Percentiles rank a stretch among this genome's conserved stretches.
These are phyloP conservation scores for Ferrisia virgata DNA, from an alignment of 2,888 invertebrate genomes.

Conservation along the genomic window DNA sequence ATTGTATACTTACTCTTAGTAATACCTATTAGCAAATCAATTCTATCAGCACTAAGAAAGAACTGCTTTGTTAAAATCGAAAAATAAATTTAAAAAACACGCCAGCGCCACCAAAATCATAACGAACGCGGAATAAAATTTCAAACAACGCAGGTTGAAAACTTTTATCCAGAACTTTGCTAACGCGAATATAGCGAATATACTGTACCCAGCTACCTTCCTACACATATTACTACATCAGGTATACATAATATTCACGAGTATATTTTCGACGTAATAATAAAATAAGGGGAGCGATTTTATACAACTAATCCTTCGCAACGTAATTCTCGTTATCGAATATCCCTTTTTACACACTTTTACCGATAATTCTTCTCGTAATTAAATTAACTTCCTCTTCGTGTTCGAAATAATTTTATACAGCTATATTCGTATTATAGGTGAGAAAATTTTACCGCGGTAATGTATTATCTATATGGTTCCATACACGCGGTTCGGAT, in stretches of 20 bases:
- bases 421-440: too few species aligned
- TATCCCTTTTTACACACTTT: not conserved
- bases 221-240: too few species aligned
- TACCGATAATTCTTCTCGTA: not conserved
- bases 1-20: too few species aligned
- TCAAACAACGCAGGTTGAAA: not conserved
- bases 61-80: too few species aligned
- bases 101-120: not conserved
- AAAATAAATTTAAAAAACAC: not conserved
- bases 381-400: not conserved
- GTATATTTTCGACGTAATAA: not conserved
- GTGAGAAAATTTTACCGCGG: not conserved
- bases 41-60: too few species aligned
- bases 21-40: too few species aligned
- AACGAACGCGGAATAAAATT: not conserved
- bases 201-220: too few species aligned
- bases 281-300: not conserved
- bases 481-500: not conserved
- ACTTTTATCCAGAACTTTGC: not conserved
- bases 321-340: not conserved
- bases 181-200: not conserved
- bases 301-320: not conserved
- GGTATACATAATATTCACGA: not conserved
- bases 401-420: not conserved
- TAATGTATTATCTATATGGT: not conserved